phyloP scores from a whole-genome alignment of 1,140 invertebrate genomes.

The Bombyx mandarina region DNA sequence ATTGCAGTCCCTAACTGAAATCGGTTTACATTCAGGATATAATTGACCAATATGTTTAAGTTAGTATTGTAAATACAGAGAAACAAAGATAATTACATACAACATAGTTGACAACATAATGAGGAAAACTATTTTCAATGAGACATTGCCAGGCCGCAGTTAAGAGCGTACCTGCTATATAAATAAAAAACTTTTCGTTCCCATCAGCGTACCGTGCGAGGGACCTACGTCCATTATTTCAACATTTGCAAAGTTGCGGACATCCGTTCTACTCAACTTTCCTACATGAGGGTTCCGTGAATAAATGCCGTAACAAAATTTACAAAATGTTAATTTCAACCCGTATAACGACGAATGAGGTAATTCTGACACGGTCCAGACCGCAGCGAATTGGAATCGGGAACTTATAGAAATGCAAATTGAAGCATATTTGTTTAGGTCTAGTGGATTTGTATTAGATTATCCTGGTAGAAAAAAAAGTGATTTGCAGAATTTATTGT shows the following conservation, averaged over 20 bases:
- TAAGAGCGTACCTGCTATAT: conserved; percentile 10
- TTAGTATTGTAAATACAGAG: too few relatives aligned
- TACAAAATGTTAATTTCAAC: conserved; percentile 30
- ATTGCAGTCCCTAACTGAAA: not conserved
- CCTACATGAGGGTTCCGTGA: conserved; percentile 16
- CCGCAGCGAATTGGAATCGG: conserved; percentile 2
- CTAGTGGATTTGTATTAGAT: not conserved
- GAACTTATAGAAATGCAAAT: not conserved
- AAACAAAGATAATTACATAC: too few relatives aligned
- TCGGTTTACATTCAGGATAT: not conserved
- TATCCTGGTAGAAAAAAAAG: too few relatives aligned
- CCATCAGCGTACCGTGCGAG: conserved; percentile 12
- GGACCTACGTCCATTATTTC: conserved; percentile 28
- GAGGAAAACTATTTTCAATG: not conserved
- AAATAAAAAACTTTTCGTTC: conserved; percentile 17
- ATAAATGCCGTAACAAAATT: conserved; percentile 30
- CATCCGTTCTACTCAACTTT: conserved; percentile 23
- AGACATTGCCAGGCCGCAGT: not conserved
- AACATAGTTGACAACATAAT: too few relatives aligned
- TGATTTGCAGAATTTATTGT: too few relatives aligned
- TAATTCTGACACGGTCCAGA: conserved; percentile 16
- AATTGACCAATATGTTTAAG: not conserved
- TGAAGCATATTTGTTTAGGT: not conserved
- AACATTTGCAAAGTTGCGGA: conserved; percentile 36
- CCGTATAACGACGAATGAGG: conserved; percentile 22